phyloP scores from a whole-genome alignment of 2,797 vertebrate species.

The Allenopithecus nigroviridis region DNA sequence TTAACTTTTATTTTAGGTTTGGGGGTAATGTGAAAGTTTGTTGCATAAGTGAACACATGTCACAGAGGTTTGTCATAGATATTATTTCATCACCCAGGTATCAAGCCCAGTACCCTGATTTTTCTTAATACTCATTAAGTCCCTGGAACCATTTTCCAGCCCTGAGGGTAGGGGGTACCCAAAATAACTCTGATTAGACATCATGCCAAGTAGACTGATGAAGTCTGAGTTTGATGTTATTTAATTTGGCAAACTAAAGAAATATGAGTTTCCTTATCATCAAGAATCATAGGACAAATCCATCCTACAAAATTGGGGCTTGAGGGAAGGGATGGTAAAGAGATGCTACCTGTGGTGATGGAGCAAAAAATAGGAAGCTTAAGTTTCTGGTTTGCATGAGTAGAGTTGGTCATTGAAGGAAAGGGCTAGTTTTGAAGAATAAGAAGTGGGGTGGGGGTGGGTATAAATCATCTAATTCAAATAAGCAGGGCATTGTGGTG shows the following conservation, averaged over 20 bases:
- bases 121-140: not conserved
- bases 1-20: not conserved
- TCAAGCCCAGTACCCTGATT: not conserved
- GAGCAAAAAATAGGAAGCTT: not conserved
- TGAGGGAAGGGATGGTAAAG: not conserved
- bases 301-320: not conserved
- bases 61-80: not conserved
- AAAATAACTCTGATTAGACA: slow-evolving; percentile 27
- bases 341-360: not conserved
- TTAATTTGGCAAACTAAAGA: slow-evolving; percentile 19
- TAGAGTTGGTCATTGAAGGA: not conserved
- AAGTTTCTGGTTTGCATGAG: not conserved
- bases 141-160: not conserved
- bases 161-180: not conserved
- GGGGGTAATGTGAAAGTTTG: not conserved
- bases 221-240: not conserved
- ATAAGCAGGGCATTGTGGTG: not conserved
- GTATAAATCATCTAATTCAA: not conserved
- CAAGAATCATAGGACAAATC: slow-evolving; percentile 12
- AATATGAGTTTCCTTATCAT: not conserved
- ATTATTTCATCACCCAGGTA: not conserved
- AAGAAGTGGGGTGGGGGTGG: not conserved
- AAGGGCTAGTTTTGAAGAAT: not conserved
- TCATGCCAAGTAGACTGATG: not conserved
- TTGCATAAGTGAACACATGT: not conserved